A percentile compares a stretch with the other conserved stretches of the same genome.
phyloP scores from a whole-genome alignment of 2,113 vertebrate species.

The Lipophrys pholis region DNA sequence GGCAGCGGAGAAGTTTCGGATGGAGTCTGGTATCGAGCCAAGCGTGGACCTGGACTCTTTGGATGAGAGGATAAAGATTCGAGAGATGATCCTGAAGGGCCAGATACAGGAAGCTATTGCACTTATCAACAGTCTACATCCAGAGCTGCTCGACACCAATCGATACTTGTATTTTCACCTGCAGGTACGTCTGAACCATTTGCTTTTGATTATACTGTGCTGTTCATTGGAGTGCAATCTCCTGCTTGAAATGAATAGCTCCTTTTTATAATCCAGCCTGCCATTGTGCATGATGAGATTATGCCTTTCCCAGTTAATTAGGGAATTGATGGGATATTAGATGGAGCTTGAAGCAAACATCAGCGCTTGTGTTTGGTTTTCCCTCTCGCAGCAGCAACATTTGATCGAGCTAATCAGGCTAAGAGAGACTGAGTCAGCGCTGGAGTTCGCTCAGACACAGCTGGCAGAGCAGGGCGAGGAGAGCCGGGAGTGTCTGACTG shows the following conservation, averaged over 20 bases:
- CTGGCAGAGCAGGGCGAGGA: slow-evolving; percentile 98
- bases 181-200: slow-evolving; percentile 83
- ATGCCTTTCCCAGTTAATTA: not conserved
- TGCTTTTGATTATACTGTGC: not conserved
- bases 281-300: not conserved
- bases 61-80: slow-evolving; percentile 97
- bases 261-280: not conserved
- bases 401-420: slow-evolving; percentile 98
- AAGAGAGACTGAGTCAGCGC: slow-evolving; percentile 95
- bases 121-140: slow-evolving; percentile 96
- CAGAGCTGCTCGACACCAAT: slow-evolving; percentile 96
- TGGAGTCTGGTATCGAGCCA: slow-evolving; percentile 98
- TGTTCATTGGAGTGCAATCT: not conserved
- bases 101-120: slow-evolving; percentile 98
- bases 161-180: slow-evolving; percentile 97
- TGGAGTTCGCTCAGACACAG: slow-evolving; percentile 98
- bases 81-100: slow-evolving; percentile 98
- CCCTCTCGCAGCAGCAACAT: slow-evolving; percentile 92
- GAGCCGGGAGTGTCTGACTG: slow-evolving; percentile 96
- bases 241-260: too few relatives aligned
- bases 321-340: not conserved
- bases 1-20: slow-evolving; percentile 97
- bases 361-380: not conserved
- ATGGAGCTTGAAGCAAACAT: not conserved
- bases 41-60: slow-evolving; percentile 97